These are phyloP conservation scores for Scaptomyza reducta DNA, from an alignment of 2,888 invertebrate species.

Conservation along the genomic window DNA sequence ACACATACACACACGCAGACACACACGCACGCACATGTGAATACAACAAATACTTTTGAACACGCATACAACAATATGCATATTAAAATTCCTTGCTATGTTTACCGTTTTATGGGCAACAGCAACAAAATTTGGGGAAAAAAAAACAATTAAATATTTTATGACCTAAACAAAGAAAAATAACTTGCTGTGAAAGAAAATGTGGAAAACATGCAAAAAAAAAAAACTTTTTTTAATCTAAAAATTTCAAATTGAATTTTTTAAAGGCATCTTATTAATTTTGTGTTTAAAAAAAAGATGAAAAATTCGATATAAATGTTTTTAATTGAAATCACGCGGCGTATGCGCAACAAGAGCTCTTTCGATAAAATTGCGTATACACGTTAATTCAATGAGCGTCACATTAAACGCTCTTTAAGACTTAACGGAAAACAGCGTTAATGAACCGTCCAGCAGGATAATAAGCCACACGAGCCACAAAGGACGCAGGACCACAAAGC, in stretches of 20 bases:
- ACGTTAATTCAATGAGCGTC: slow-evolving; percentile 46
- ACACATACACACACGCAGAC: slow-evolving; percentile 15
- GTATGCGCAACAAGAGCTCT: slow-evolving; percentile 28
- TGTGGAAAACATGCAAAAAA: neutral
- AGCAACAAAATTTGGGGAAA: neutral
- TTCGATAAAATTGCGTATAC: slow-evolving; percentile 42
- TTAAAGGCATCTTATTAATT: neutral
- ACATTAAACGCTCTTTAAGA: slow-evolving; percentile 27
- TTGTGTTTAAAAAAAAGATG: neutral
- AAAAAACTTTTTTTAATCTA: neutral
- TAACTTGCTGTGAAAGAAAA: neutral
- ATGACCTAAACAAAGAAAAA: neutral
- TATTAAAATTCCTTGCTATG: slow-evolving; percentile 20
- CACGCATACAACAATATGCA: slow-evolving; percentile 13
- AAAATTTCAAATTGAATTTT: neutral
- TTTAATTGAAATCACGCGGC: slow-evolving; percentile 26
- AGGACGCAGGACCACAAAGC: slow-evolving; percentile 12
- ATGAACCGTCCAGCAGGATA: slow-evolving; percentile 9
- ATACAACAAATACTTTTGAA: neutral
- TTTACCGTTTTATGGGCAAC: slow-evolving; percentile 8
- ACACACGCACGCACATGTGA: slow-evolving; percentile 3
- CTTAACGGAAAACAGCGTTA: slow-evolving; percentile 39
- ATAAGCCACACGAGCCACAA: slow-evolving; percentile 31
- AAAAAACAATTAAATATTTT: neutral
- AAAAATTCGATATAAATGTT: slow-evolving; percentile 5